A percentile compares a stretch with the other conserved stretches of the same genome.
Evolutionary conservation across 2,888 invertebrate species (phyloP).

Genomic region (Fragum whitleyi): DNA sequence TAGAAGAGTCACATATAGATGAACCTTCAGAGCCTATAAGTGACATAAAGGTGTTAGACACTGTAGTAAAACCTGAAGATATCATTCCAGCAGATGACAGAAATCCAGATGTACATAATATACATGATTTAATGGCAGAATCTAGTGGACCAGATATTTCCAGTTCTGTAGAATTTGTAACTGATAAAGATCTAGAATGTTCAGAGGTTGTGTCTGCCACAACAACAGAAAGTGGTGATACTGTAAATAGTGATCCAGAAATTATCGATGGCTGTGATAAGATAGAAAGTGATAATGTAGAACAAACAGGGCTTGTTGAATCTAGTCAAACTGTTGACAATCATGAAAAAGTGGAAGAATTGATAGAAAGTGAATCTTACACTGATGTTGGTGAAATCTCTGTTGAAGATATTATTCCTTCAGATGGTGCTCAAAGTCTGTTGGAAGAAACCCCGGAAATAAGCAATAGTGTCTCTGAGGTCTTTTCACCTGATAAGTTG

Average conservation of each 20-base stretch:
- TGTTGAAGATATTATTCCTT: background rate
- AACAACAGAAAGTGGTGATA: constrained; percentile 18
- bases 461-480: background rate
- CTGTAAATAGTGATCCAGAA: constrained; percentile 54
- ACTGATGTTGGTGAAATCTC: background rate
- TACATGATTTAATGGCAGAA: background rate
- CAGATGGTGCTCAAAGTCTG: background rate
- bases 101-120: background rate
- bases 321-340: constrained; percentile 1
- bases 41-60: background rate
- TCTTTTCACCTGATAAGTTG: background rate
- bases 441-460: background rate
- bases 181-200: constrained; percentile 43
- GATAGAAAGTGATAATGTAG: constrained; percentile 15
- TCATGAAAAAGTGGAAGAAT: background rate
- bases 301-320: background rate
- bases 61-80: background rate
- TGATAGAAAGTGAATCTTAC: background rate
- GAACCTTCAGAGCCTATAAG: background rate
- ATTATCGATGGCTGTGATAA: constrained; percentile 52
- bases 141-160: constrained; percentile 48
- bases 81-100: background rate
- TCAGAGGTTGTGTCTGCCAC: background rate
- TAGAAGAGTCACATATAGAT: background rate
- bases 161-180: constrained; percentile 66